Conservation (phyloP, 2,113 vertebrate genomes). For the Apistogramma diplotaenia region DNA sequence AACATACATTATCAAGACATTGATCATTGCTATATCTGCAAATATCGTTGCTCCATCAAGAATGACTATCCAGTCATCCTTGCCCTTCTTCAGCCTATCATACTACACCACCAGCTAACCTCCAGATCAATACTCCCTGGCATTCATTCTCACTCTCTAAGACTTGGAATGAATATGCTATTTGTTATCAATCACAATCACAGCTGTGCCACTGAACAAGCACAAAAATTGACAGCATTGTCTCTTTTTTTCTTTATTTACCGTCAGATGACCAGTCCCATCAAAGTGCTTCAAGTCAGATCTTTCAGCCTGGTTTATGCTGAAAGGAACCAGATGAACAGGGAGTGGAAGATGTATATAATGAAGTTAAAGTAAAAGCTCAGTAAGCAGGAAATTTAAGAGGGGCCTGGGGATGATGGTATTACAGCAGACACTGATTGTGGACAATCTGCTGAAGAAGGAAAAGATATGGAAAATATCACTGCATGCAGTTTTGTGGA, state of each 20-base stretch:
- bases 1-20: conserved; percentile 37
- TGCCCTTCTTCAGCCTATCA: conserved; percentile 42
- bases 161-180: conserved; percentile 60
- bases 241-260: conserved; percentile 43
- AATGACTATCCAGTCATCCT: conserved; percentile 46
- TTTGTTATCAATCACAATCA: conserved; percentile 63
- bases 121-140: conserved; percentile 63
- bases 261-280: conserved; percentile 31
- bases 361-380: conserved; percentile 76
- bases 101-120: conserved; percentile 49
- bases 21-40: conserved; percentile 41
- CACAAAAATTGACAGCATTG: conserved; percentile 45
- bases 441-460: conserved; percentile 65
- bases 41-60: conserved; percentile 57
- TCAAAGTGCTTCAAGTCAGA: conserved; percentile 20
- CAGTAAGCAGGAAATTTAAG: conserved; percentile 74
- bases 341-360: conserved; percentile 67
- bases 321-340: conserved; percentile 70
- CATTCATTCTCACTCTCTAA: conserved; percentile 59
- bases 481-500: conserved; percentile 37
- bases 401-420: conserved; percentile 66
- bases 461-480: conserved; percentile 69
- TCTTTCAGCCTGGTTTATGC: conserved; percentile 53
- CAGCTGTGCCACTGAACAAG: conserved; percentile 41
- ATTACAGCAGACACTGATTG: conserved; percentile 67